A percentile compares a stretch with the other conserved stretches of the same genome.
Evolutionary conservation across 1,140 invertebrate genomes (phyloP).

Genomic region (Magallana gigas): DNA sequence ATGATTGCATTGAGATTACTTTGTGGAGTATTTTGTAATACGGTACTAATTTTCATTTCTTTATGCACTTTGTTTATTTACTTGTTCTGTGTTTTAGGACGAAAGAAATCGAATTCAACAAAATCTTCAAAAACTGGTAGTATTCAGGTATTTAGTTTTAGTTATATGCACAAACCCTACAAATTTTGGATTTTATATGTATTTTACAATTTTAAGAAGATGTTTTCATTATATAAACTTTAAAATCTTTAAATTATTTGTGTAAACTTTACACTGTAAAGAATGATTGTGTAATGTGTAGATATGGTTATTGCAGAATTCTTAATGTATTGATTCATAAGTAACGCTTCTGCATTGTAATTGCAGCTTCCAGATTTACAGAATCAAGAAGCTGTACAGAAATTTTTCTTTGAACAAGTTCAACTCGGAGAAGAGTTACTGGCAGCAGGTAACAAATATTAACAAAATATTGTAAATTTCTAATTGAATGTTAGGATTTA

Average conservation of each 20-base stretch:
- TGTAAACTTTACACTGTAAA: no score
- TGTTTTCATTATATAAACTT: neutral
- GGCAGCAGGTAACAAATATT: slow-evolving; percentile 81
- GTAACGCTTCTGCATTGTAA: no score
- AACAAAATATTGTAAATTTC: no score
- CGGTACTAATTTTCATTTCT: no score
- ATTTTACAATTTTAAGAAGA: neutral
- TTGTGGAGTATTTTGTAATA: no score
- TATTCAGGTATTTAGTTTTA: neutral
- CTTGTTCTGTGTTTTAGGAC: neutral
- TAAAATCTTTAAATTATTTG: neutral
- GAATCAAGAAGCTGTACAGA: slow-evolving; percentile 95
- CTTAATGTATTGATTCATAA: no score
- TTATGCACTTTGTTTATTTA: neutral
- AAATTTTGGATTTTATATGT: no score
- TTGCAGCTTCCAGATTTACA: slow-evolving; percentile 87
- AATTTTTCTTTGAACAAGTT: slow-evolving; percentile 92
- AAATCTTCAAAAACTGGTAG: slow-evolving; percentile 11
- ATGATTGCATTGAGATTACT: no score
- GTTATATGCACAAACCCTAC: no score
- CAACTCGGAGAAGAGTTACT: slow-evolving; percentile 93
- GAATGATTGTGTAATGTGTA: no score
- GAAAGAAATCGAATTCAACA: neutral
- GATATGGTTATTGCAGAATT: no score
- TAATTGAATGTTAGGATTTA: no score